phyloP scores from a whole-genome alignment of 2,113 vertebrate genomes.

The Silurus meridionalis region DNA sequence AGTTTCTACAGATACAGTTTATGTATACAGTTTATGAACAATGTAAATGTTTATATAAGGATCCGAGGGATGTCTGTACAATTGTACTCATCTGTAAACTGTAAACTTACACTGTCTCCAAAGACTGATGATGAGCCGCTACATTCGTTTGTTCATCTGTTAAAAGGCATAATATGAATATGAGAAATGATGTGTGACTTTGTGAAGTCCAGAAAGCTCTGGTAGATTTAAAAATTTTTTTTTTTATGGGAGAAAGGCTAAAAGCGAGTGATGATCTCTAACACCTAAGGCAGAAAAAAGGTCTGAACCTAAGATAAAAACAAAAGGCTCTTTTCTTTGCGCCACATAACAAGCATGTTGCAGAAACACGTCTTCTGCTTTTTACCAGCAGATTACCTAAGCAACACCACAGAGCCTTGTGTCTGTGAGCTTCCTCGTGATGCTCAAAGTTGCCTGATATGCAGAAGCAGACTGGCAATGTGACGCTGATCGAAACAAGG shows the following conservation, averaged over 20 bases:
- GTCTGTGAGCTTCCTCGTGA: slow-evolving; percentile 38
- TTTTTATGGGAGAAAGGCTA: too few species aligned
- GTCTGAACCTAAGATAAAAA: slow-evolving; percentile 60
- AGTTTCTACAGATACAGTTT: slow-evolving; percentile 39
- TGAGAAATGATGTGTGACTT: not conserved
- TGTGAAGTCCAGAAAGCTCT: not conserved
- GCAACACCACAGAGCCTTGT: slow-evolving; percentile 30
- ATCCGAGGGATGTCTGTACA: slow-evolving; percentile 24
- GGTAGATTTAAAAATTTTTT: not conserved
- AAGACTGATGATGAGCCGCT: slow-evolving; percentile 4
- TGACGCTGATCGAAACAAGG: slow-evolving; percentile 17
- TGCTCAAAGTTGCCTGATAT: slow-evolving; percentile 37
- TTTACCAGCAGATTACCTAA: slow-evolving; percentile 60
- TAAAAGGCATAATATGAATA: not conserved
- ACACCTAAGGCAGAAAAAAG: slow-evolving; percentile 63
- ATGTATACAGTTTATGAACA: not conserved
- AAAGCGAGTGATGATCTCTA: not conserved
- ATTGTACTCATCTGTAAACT: slow-evolving; percentile 27
- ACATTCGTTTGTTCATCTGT: not conserved
- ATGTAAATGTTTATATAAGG: slow-evolving; percentile 37
- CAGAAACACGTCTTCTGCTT: slow-evolving; percentile 21
- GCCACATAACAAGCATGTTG: not conserved
- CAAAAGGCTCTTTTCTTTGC: slow-evolving; percentile 61
- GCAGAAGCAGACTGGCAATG: slow-evolving; percentile 51
- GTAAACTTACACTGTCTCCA: not conserved